A percentile compares a stretch with the other conserved stretches of the same genome.
Evolutionary conservation across 2,113 vertebrate genomes (phyloP).

Genomic region (Propithecus coquereli): DNA sequence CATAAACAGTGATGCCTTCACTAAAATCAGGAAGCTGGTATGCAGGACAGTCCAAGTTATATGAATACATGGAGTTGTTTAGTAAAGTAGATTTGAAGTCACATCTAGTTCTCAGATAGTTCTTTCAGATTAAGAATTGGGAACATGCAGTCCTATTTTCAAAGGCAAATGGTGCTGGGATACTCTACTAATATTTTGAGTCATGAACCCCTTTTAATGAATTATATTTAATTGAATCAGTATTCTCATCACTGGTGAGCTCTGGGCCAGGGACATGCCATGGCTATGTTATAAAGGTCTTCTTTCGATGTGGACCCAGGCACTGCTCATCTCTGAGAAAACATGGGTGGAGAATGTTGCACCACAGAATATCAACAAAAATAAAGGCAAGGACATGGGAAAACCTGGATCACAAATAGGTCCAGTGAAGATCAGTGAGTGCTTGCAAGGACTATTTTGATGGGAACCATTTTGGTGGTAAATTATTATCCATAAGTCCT

Average conservation of each 20-base stretch:
- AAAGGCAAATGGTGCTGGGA: not conserved
- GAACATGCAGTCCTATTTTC: not conserved
- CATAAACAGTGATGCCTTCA: not conserved
- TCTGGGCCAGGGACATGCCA: not conserved
- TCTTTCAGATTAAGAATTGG: not conserved
- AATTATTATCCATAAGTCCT: not conserved
- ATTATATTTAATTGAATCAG: not conserved
- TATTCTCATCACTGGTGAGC: not conserved
- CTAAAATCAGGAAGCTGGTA: not conserved
- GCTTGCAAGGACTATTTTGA: too few species aligned
- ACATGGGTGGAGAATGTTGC: accelerated
- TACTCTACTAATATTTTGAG: not conserved
- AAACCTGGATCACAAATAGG: not conserved
- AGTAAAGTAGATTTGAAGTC: not conserved
- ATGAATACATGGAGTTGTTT: not conserved
- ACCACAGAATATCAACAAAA: accelerated
- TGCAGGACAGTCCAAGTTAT: not conserved
- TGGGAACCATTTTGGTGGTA: not conserved
- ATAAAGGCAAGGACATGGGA: not conserved
- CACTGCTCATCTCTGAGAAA: not conserved
- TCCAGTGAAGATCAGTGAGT: too few species aligned
- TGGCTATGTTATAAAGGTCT: not conserved
- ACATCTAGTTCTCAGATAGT: not conserved
- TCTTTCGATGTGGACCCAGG: not conserved
- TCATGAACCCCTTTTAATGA: not conserved